Base-by-base conservation (phyloP, 2,797 vertebrate species). In the Euphonia xanthogaster region DNA sequence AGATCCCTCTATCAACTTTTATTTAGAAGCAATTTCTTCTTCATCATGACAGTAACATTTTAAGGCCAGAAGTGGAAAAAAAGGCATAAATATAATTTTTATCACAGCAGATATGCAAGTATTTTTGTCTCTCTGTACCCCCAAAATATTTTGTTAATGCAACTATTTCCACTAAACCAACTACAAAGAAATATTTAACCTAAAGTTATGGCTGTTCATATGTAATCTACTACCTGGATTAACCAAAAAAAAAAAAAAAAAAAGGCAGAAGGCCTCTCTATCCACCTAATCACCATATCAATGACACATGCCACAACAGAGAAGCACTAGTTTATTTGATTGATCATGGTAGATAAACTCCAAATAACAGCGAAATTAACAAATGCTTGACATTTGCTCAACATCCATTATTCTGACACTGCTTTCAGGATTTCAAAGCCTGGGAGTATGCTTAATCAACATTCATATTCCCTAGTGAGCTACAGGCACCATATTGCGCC, bases 361-460 rank as follows among this genome's bases (percentile, higher is more conserved):
- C 98, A 98, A 99, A 99, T 99, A 99, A 99, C 99, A 99, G 98
- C 99, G 99, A 99, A 99, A 99, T 99, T 99, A 99, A 99, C 99
- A 99, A 99, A 99, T 99, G 99, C 99, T 99, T 99, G 99, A 99
- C 99, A 99, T 99, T 99, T 99, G 99, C 99, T 99, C 99, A 99
- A 99, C 99, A 99, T 99, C 99, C 99, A 99, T 99, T 99, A 99
- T 99, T 99, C 99, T 99, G 99, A 99, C 99, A 99, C 99, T 98
- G 99, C 99, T 99, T 98, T 99, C 98, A 99, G 99, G 99, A 99
- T 99, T 99, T 99, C 99, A 99, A 99, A 99, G 99, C 99, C 99
- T 99, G 98, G 99, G 99, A 98, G 99, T 99, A 99, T 99, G 98
- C 99, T 99, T 99, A 99, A 99, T 99, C 99, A 99, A 99, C 99